These are phyloP conservation scores for Brachionus rotundiformis DNA, from an alignment of 1,140 invertebrate species.

Conservation along the genomic window DNA sequence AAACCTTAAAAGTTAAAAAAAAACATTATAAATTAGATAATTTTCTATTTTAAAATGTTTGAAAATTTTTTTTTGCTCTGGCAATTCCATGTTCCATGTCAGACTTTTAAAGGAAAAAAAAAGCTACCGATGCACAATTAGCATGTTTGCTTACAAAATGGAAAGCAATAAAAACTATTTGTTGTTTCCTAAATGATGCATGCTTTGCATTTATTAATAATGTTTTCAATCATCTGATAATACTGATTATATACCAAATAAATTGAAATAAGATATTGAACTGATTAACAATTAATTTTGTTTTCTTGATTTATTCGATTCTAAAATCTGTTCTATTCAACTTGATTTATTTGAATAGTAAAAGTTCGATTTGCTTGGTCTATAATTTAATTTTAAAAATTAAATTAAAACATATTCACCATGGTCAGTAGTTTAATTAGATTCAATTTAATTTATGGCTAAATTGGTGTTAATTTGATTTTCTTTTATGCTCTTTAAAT, in stretches of 20 bases:
- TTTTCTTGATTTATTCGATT: not conserved
- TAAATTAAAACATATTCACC: no score
- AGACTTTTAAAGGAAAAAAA: not conserved
- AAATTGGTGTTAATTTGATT: not conserved
- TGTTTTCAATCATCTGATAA: not conserved
- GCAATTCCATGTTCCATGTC: not conserved
- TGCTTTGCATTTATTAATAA: not conserved
- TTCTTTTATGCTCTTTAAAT: no score
- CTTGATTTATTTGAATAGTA: not conserved
- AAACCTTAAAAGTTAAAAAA: no score
- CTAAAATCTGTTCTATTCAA: not conserved
- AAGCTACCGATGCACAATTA: not conserved
- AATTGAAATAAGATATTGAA: not conserved
- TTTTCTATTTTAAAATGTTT: no score
- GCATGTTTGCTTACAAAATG: not conserved
- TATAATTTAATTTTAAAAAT: no score
- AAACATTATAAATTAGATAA: no score
- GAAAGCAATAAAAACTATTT: not conserved
- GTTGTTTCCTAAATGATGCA: not conserved
- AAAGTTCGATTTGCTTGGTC: not conserved
- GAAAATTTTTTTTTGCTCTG: not conserved
- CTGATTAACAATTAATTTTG: not conserved
- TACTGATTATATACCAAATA: not conserved
- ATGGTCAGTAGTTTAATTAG: no score
- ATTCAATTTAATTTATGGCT: no score